Base-by-base conservation (phyloP, 92 coral and sea anemone species). In the Virgularia gustaviana region DNA sequence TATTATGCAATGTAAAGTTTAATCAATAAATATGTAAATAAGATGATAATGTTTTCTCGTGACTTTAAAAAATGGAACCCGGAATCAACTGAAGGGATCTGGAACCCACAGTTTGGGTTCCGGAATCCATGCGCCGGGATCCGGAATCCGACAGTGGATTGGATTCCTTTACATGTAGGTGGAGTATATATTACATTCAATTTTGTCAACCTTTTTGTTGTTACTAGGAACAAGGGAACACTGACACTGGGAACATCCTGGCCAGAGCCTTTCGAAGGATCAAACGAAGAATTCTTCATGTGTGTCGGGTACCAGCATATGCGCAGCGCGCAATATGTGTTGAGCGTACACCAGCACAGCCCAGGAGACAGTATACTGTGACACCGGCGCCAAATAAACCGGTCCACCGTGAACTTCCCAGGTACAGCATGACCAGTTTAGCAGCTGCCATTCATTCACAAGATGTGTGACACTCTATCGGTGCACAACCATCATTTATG, bases 241-340 rank as follows among this genome's bases (percentile, higher is more conserved):
- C 15, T 11, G 37, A 60, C 34, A 60, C 19, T n/a, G 66, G 37
- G 20, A 47, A 47, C 1, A 2, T 60, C 6, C 37, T 60, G 9
- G 66, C 66, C 6, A 60, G 71, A 23, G 71, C 71, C 13, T 64
- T 64, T 41, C 71, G 71, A 4, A 64, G 18, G 18, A 41, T 64
- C 11, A 64, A 64, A 28, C 36, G 71, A 41, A 36, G 71, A 37
- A n/a, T 64, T 47, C 42, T 64, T 20, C 71, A 53, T 23, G 51
- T 18, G 27, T 36, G 16, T 42, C 51, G 42, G 41, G 42, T 60
- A 16, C 66, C 66, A 15, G 66, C 66, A 32, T n/a, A 34, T 6
- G 34, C 43, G 34, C 37, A 34, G 43, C 37, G 66, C 9, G 37
- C 34, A 29, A 60, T 47, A 0, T 47, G 43, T 19, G 66, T 47